phyloP scores from a whole-genome alignment of 2,113 vertebrate genomes.

The Microtus oregoni region DNA sequence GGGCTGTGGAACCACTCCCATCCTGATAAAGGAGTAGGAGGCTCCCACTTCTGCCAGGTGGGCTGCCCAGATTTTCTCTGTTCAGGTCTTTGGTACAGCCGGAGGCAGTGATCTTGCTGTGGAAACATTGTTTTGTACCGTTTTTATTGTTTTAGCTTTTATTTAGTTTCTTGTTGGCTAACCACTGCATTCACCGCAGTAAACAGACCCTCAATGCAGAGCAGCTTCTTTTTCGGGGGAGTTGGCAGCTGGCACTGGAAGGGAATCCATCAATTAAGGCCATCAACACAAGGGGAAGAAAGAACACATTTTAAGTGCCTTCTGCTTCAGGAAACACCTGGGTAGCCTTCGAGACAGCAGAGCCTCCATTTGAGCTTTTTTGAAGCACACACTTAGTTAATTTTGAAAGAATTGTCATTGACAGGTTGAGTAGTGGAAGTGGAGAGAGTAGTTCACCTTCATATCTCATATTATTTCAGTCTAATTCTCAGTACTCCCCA shows the following conservation, averaged over 20 bases:
- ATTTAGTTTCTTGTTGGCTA: not conserved
- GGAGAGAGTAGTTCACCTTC: not conserved
- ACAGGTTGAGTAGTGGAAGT: not conserved
- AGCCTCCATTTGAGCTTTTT: not conserved
- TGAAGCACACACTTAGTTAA: constrained; percentile 1
- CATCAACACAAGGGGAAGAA: not conserved
- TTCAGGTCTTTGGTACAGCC: not conserved
- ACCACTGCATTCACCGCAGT: not conserved
- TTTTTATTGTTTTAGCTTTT: not conserved
- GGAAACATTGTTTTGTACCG: not conserved
- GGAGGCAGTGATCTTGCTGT: not conserved
- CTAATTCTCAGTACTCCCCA: not conserved
- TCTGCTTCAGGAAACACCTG: constrained; percentile 43
- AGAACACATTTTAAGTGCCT: not conserved
- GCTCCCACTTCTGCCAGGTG: not conserved
- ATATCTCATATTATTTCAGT: not conserved
- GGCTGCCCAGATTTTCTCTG: not conserved
- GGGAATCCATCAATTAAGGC: not conserved
- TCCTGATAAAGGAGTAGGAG: not conserved
- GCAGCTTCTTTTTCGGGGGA: not conserved
- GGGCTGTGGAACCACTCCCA: not conserved
- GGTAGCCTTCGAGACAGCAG: not conserved
- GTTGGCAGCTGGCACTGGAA: not conserved
- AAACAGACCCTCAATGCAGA: not conserved
- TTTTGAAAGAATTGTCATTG: constrained; percentile 5